A percentile compares a stretch with the other conserved stretches of the same genome.
Evolutionary conservation across 2,113 vertebrate species (phyloP).

Genomic region (Oncorhynchus clarkii): DNA sequence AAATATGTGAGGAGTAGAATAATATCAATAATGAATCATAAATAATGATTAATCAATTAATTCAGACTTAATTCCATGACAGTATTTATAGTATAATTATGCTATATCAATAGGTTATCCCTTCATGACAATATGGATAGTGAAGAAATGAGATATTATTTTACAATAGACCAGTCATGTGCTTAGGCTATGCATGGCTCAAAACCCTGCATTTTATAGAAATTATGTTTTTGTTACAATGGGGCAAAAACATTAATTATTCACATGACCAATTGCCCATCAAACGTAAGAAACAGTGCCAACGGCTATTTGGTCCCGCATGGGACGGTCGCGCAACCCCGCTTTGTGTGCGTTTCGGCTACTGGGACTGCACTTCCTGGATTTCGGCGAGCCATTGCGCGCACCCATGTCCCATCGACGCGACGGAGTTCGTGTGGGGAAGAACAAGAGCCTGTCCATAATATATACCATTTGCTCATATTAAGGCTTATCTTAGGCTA

Average conservation of each 20-base stretch:
- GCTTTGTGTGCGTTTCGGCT: constrained; percentile 24
- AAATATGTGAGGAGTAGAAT: too few species aligned
- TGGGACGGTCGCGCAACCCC: constrained; percentile 9
- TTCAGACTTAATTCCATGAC: too few species aligned
- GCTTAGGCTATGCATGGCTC: background rate
- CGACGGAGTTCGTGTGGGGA: background rate
- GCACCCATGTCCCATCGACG: constrained; percentile 13
- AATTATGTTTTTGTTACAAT: background rate
- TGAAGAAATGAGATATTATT: background rate
- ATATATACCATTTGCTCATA: background rate
- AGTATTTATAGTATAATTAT: too few species aligned
- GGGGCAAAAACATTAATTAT: background rate
- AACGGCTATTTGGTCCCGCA: background rate
- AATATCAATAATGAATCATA: too few species aligned
- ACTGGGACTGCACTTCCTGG: constrained; percentile 33
- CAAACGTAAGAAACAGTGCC: background rate
- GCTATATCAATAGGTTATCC: too few species aligned
- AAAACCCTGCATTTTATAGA: background rate
- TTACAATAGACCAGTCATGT: background rate
- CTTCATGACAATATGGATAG: background rate
- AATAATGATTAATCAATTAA: too few species aligned
- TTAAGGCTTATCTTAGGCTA: background rate
- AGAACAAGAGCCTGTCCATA: background rate
- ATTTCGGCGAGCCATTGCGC: constrained; percentile 8
- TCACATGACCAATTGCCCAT: background rate